Percentiles rank a stretch among this genome's conserved stretches.
Evolutionary conservation across 2,113 vertebrate genomes (phyloP).

Genomic region (Morphnarchus princeps): DNA sequence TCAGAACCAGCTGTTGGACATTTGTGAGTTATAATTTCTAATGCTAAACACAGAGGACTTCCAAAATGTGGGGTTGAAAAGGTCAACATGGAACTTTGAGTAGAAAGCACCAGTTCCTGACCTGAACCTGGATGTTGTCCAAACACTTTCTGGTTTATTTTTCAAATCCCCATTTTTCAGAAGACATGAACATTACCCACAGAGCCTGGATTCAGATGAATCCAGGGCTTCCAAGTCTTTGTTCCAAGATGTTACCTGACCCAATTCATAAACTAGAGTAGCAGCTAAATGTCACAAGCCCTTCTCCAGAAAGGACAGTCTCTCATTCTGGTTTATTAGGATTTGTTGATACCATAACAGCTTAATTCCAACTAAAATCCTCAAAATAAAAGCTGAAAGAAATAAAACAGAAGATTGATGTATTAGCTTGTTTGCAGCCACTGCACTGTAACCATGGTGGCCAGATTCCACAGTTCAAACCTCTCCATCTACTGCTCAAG

Average conservation of each 20-base stretch:
- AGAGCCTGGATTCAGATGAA: neutral
- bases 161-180: neutral
- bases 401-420: neutral
- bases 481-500: neutral
- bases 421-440: neutral
- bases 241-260: neutral
- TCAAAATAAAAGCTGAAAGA: neutral
- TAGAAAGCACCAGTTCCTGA: neutral
- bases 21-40: neutral
- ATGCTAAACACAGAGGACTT: neutral
- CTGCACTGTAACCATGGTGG: neutral
- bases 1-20: neutral
- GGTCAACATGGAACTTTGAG: neutral
- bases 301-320: neutral
- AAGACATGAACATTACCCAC: neutral
- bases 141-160: neutral
- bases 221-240: neutral
- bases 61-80: neutral
- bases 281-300: neutral
- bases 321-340: neutral
- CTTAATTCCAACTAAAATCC: neutral
- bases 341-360: neutral
- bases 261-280: neutral
- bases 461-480: neutral
- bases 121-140: neutral